A percentile compares a stretch with the other conserved stretches of the same genome.
Conservation (phyloP, 2,888 invertebrate species). For the Limnephilus lunatus region DNA sequence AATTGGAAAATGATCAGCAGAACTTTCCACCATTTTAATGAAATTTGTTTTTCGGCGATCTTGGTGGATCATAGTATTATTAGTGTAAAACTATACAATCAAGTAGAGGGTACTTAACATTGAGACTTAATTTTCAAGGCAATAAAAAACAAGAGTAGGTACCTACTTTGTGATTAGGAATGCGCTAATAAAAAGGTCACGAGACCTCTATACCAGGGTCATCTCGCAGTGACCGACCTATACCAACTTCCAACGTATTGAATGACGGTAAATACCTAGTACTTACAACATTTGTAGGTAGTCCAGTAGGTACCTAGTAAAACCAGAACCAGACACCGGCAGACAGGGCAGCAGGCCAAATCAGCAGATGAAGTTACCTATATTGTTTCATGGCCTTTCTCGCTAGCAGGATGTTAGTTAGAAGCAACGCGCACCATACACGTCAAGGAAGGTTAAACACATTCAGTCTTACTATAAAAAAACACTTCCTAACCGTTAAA, state of each 20-base stretch:
- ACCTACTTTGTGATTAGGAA: background rate
- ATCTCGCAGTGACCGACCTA: background rate
- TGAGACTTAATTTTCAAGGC: background rate
- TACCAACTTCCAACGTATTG: background rate
- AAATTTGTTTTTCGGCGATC: background rate
- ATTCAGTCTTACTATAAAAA: too few species aligned
- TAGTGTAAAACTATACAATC: too few species aligned
- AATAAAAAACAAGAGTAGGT: background rate
- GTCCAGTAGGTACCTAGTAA: background rate
- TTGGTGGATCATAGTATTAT: background rate
- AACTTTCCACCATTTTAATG: background rate
- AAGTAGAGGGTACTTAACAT: background rate
- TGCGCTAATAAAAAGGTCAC: background rate
- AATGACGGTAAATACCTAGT: too few species aligned
- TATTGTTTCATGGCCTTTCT: background rate
- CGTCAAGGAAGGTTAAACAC: background rate
- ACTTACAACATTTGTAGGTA: too few species aligned
- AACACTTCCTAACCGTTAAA: too few species aligned
- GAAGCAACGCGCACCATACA: background rate
- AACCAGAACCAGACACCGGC: background rate
- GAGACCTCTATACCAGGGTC: background rate
- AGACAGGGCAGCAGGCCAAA: background rate
- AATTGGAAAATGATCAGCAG: background rate
- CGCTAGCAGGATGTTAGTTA: background rate
- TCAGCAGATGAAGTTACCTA: background rate